Percentiles rank a stretch among this genome's conserved stretches.
Conservation (phyloP, 2,797 vertebrate species). For the Xenentodon cancila region DNA sequence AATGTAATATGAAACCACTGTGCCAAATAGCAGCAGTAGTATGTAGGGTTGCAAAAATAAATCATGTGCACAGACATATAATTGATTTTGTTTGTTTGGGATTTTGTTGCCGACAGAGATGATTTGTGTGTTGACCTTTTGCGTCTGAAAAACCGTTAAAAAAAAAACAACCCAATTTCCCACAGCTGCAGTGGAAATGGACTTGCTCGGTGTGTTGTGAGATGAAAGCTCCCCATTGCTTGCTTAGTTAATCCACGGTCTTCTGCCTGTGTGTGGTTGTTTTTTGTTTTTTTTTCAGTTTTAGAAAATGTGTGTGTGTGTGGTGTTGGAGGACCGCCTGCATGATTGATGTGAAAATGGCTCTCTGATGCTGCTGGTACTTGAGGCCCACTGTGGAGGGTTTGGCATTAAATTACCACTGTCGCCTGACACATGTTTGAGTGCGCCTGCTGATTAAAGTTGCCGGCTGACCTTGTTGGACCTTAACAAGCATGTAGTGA, state of each 20-base stretch:
- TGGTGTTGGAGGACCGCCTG: slow-evolving; percentile 4
- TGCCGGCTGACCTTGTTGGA: slow-evolving; percentile 36
- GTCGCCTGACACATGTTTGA: slow-evolving; percentile 41
- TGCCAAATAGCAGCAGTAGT: not conserved
- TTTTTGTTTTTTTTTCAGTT: too few species aligned
- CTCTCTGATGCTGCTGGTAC: slow-evolving; percentile 21
- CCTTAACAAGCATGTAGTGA: slow-evolving; percentile 23
- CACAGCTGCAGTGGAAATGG: slow-evolving; percentile 12
- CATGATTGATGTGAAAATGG: slow-evolving; percentile 16
- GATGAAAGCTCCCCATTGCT: slow-evolving; percentile 1
- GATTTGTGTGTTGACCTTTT: slow-evolving; percentile 35
- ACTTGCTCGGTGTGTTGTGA: slow-evolving; percentile 12
- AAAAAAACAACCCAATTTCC: not conserved
- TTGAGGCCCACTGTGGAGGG: slow-evolving; percentile 28
- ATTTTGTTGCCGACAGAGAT: slow-evolving; percentile 7
- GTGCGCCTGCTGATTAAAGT: slow-evolving; percentile 38
- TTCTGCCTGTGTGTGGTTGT: too few species aligned
- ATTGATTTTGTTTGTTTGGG: slow-evolving; percentile 22
- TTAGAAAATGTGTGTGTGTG: not conserved
- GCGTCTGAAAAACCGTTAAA: slow-evolving; percentile 14
- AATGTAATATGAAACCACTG: slow-evolving; percentile 3
- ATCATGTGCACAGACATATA: slow-evolving; percentile 8
- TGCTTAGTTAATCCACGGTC: slow-evolving; percentile 14
- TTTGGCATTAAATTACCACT: slow-evolving; percentile 40
- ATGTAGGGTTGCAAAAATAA: not conserved